Percentiles rank a stretch among this genome's conserved stretches.
These are phyloP conservation scores for Panthera leo DNA, from an alignment of 2,113 vertebrate species.

Conservation along the genomic window DNA sequence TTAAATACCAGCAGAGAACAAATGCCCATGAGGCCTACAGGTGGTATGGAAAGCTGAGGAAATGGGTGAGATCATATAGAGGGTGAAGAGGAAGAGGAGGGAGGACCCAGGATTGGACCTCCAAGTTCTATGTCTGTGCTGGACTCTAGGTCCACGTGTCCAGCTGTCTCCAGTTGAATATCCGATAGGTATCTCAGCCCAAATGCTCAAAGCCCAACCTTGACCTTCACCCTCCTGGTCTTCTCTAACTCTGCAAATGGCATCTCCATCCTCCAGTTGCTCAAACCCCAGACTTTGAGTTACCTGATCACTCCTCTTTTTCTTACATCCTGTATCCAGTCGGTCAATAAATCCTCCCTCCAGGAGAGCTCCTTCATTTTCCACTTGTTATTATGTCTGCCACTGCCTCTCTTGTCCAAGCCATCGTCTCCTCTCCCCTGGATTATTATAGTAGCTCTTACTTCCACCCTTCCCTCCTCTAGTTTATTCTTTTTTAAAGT, in stretches of 20 bases:
- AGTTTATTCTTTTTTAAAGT: background rate
- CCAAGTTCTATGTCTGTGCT: background rate
- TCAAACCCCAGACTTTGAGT: background rate
- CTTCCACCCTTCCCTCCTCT: background rate
- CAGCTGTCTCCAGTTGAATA: background rate
- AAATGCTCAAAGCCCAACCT: background rate
- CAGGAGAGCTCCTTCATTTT: background rate
- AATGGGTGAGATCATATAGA: background rate
- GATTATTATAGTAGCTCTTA: background rate
- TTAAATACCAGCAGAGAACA: background rate
- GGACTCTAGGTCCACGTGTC: background rate
- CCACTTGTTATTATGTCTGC: background rate
- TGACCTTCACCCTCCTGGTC: background rate
- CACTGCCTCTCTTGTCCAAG: background rate
- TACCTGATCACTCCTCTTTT: background rate
- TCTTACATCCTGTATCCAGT: background rate
- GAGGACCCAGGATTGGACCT: background rate
- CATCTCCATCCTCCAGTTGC: background rate
- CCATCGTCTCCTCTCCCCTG: background rate
- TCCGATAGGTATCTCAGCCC: background rate
- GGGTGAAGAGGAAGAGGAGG: background rate
- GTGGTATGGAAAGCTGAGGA: background rate
- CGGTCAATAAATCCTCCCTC: background rate
- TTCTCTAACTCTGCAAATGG: background rate
- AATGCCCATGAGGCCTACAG: background rate